These are phyloP conservation scores for Palloptera scutellata DNA, from an alignment of 2,888 invertebrate species.

Conservation along the genomic window DNA sequence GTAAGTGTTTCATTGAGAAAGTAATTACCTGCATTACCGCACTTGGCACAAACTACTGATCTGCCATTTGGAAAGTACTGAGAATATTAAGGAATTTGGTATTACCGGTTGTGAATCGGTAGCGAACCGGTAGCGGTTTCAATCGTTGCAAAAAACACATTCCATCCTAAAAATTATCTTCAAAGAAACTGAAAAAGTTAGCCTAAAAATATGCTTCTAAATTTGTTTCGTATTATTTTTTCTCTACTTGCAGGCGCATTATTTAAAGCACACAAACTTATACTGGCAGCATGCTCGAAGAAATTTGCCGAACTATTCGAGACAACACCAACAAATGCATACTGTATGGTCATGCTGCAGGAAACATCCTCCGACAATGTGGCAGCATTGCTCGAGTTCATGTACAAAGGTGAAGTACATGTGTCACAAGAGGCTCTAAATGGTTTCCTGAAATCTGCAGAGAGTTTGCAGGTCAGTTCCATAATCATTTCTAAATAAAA, in stretches of 20 bases:
- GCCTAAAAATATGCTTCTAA: no score
- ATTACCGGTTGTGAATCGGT: no score
- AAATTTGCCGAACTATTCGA: constrained; percentile 92
- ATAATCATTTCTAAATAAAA: neutral
- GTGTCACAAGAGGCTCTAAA: constrained; percentile 91
- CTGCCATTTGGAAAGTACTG: no score
- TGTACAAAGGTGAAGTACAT: constrained; percentile 94
- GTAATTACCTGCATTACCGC: no score
- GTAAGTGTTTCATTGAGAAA: no score
- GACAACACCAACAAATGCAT: constrained; percentile 74
- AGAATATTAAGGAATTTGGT: no score
- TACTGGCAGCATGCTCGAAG: constrained; percentile 91
- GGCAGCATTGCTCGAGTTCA: constrained; percentile 89
- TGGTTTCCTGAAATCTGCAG: constrained; percentile 90
- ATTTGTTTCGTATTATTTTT: constrained; percentile 44
- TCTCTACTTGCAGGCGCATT: constrained; percentile 75
- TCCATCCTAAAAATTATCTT: no score
- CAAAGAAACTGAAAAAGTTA: no score
- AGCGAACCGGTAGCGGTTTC: no score
- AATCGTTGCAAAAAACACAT: no score
- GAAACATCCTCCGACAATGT: constrained; percentile 90
- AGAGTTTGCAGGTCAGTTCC: constrained; percentile 79
- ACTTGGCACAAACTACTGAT: no score
- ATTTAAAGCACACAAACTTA: constrained; percentile 90
- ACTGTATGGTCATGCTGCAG: constrained; percentile 87